Evolutionary conservation across 1,140 invertebrate genomes (phyloP).

Genomic region (Ips typographus): DNA sequence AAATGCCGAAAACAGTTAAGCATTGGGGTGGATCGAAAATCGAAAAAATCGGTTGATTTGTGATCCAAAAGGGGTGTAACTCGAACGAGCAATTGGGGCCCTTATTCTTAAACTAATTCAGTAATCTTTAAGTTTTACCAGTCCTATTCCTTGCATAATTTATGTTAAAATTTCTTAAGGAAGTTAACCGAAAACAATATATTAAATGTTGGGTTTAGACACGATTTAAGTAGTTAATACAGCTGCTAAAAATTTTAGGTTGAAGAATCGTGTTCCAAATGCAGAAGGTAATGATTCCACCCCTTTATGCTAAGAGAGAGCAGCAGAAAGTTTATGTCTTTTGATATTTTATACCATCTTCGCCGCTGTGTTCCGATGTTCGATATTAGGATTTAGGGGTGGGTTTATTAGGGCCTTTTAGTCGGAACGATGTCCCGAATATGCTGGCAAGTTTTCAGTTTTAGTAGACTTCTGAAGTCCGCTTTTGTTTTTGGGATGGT

Average conservation of each 20-base stretch:
- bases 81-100: constrained; percentile 5
- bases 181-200: no score
- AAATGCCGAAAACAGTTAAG: constrained; percentile 31
- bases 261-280: background rate
- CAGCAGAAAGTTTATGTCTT: constrained; percentile 35
- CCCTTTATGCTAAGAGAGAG: constrained; percentile 26
- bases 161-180: no score
- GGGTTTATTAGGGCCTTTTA: constrained; percentile 30
- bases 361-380: constrained; percentile 30
- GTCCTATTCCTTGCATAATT: no score
- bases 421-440: constrained; percentile 18
- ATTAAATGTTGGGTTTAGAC: no score
- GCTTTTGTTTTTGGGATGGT: no score
- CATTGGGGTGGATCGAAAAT: constrained; percentile 32
- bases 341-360: constrained; percentile 36
- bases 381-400: constrained; percentile 33
- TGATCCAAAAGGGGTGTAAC: constrained; percentile 25
- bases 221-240: no score
- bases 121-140: no score
- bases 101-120: constrained; percentile 14
- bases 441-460: no score
- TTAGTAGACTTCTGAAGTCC: no score
- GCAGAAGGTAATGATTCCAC: background rate
- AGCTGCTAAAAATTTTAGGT: no score
- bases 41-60: constrained; percentile 36